Base-by-base conservation (phyloP, 2,888 invertebrate genomes). In the Amblyjoppa proteus region DNA sequence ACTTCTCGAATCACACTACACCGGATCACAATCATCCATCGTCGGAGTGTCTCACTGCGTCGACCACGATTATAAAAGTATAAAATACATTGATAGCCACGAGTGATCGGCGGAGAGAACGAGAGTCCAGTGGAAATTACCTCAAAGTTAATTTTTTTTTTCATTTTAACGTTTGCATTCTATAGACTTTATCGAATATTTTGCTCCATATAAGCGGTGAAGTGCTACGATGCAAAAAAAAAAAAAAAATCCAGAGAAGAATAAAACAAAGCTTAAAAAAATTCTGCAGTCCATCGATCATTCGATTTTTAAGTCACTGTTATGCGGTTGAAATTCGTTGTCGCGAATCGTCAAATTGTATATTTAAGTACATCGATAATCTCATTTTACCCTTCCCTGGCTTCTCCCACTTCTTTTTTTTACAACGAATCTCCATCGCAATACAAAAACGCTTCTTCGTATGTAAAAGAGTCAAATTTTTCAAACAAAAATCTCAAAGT, bases 61-160 rank as follows among this genome's bases (percentile, higher is more conserved):
- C 89, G 89, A 88, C 88, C 90, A 89, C 90, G 88, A 91, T 61
- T 93, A 93, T 94, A 94, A 94, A 94, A 94, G 93, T 94, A 94
- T 92, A 93, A 94, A 94, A 93, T 93, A 90, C 92, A 89, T 88
- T 87, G 87, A 89, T 88, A 78, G 75, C 53, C 81, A 70, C 74
- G 81, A 80, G 73, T 81, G 77, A 45, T 13, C 45, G 61, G 75
- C 71, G 73, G 73, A 71, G 71, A 51, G 45, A 78, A 73, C 76
- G 77, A 83, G 81, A 84, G 83, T 85, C 85, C 81, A 78, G 80
- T 76, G 85, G 70, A 81, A 83, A 49, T 78, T 61, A 70, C 34
- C 11, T 58, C 25, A 34, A 56, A 20, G 28, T 51, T 51, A n/a
- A 68, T 51, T 51, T 41, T 9, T 13, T 69, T n/a, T 13, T 68